These are phyloP conservation scores for Beris morrisii DNA, from an alignment of 2,888 invertebrate species.

Conservation along the genomic window DNA sequence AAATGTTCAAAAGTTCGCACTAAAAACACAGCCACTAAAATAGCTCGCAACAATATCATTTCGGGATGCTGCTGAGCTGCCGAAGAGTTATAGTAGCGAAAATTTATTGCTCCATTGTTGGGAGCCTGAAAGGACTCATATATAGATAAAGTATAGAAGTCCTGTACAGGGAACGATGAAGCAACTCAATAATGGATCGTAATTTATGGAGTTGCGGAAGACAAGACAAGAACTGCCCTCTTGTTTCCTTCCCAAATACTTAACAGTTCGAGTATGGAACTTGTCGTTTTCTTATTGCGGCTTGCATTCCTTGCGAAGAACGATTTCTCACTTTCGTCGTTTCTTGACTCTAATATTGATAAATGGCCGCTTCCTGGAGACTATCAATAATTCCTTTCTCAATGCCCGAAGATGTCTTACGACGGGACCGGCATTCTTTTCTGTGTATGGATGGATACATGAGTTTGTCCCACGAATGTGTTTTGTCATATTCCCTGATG, in stretches of 20 bases:
- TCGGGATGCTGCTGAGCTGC: constrained; percentile 6
- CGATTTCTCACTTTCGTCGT: constrained; percentile 18
- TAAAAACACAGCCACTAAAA: too few species aligned
- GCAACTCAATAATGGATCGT: constrained; percentile 40
- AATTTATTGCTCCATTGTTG: constrained; percentile 38
- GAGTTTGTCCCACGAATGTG: constrained; percentile 24
- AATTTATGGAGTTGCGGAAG: constrained; percentile 38
- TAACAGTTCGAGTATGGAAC: too few species aligned
- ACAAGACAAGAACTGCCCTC: constrained; percentile 24
- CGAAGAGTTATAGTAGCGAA: constrained; percentile 28
- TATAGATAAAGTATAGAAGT: not conserved
- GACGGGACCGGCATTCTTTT: not conserved
- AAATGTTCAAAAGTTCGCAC: too few species aligned
- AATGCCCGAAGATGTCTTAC: not conserved
- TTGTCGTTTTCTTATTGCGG: too few species aligned
- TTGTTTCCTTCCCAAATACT: constrained; percentile 18
- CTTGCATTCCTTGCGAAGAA: too few species aligned
- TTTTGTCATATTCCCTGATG: constrained; percentile 39
- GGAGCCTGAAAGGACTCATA: constrained; percentile 16
- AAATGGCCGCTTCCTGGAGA: constrained; percentile 34
- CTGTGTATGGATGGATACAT: not conserved
- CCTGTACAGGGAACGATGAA: not conserved
- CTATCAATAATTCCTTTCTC: constrained; percentile 37
- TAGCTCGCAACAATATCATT: not conserved
- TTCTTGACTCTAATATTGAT: constrained; percentile 39